Percentiles rank a stretch among this genome's conserved stretches.
phyloP scores from a whole-genome alignment of 2,797 vertebrate genomes.

The Xiphorhynchus erythropygius region DNA sequence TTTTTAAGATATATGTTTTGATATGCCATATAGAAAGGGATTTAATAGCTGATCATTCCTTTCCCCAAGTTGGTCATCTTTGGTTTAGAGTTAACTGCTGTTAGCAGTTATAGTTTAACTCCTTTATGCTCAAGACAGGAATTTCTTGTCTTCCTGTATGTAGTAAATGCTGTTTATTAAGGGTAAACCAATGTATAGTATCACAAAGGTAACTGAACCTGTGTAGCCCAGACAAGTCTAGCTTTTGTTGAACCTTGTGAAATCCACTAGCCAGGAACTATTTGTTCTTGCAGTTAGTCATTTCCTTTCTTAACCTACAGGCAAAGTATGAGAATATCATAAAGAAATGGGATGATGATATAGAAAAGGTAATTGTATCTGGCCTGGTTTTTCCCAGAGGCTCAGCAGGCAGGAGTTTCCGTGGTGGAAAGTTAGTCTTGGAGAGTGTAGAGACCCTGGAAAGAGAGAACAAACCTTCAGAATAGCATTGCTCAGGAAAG shows the following conservation, averaged over 20 bases:
- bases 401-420: background rate
- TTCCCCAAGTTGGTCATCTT: background rate
- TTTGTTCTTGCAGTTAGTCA: background rate
- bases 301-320: background rate
- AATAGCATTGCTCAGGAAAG: background rate
- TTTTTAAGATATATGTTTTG: slow-evolving; percentile 8
- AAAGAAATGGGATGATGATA: background rate
- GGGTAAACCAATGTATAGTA: background rate
- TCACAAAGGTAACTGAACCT: background rate
- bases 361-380: background rate
- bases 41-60: slow-evolving; percentile 15
- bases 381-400: background rate
- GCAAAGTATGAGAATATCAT: background rate
- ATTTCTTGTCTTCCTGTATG: background rate
- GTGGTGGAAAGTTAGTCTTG: background rate
- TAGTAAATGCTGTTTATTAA: background rate
- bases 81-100: background rate
- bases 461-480: background rate
- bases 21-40: background rate
- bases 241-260: background rate
- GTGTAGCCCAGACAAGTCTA: background rate
- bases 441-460: background rate
- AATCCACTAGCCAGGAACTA: background rate
- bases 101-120: background rate
- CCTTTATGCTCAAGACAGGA: background rate